These are phyloP conservation scores for Tanytarsus gracilentus DNA, from an alignment of 2,888 invertebrate genomes.

Conservation along the genomic window DNA sequence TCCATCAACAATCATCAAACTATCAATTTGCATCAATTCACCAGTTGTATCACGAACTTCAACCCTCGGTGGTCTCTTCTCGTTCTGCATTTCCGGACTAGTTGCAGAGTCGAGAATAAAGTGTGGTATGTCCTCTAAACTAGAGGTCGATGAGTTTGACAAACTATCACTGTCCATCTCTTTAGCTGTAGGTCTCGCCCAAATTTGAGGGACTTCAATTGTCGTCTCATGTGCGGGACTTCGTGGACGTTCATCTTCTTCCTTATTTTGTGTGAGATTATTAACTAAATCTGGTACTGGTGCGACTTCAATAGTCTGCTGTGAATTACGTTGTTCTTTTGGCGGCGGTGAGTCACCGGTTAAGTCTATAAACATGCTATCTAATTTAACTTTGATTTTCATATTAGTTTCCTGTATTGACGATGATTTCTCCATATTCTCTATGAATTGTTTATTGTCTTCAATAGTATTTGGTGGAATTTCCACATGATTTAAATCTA, in stretches of 20 bases:
- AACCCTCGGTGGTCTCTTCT: constrained; percentile 52
- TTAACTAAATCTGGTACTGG: constrained; percentile 40
- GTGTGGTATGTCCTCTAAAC: constrained; percentile 43
- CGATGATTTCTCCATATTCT: constrained; percentile 31
- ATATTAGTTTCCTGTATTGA: background rate
- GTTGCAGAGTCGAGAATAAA: constrained; percentile 43
- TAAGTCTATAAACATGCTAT: constrained; percentile 30
- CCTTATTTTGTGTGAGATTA: constrained; percentile 26
- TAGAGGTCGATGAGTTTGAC: constrained; percentile 44
- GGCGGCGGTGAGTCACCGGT: constrained; percentile 26
- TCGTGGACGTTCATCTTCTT: constrained; percentile 40
- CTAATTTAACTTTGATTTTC: constrained; percentile 19
- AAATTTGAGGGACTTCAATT: constrained; percentile 55
- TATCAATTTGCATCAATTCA: constrained; percentile 54
- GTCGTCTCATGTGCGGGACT: constrained; percentile 58
- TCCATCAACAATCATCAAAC: constrained; percentile 48
- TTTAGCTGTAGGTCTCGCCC: constrained; percentile 44
- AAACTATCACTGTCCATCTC: constrained; percentile 50
- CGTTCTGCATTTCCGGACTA: constrained; percentile 42
- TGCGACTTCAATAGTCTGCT: constrained; percentile 33
- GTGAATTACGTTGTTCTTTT: constrained; percentile 33
- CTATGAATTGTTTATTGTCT: constrained; percentile 34
- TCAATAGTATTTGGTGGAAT: constrained; percentile 36
- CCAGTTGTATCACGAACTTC: constrained; percentile 66
- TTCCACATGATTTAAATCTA: constrained; percentile 37